These are phyloP conservation scores for Thaleichthys pacificus DNA, from an alignment of 2,797 vertebrate species.

Conservation along the genomic window DNA sequence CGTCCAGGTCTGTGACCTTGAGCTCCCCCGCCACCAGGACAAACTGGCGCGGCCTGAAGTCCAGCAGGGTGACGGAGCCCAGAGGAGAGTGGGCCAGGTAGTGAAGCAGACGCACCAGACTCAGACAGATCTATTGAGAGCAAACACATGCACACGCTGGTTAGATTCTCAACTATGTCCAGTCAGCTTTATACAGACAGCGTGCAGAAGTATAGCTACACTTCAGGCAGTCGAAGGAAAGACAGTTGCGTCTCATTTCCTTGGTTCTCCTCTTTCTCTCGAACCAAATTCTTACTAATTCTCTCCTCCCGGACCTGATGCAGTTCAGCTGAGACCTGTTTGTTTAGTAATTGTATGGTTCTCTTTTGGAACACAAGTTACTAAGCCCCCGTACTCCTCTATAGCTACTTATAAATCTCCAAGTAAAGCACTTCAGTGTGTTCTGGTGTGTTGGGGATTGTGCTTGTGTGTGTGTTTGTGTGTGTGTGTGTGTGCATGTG, in stretches of 20 bases:
- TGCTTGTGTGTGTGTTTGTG: background rate
- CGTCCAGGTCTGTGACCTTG: conserved; percentile 87
- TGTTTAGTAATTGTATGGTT: background rate
- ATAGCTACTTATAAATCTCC: background rate
- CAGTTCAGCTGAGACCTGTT: background rate
- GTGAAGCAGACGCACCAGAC: conserved; percentile 82
- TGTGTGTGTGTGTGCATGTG: conserved; percentile 16
- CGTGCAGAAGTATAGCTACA: too few relatives aligned
- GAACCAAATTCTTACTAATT: background rate
- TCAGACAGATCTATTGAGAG: conserved; percentile 81
- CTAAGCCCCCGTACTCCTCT: background rate
- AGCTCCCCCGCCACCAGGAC: conserved; percentile 85
- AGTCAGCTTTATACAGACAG: too few relatives aligned
- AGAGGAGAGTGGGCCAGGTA: conserved; percentile 87
- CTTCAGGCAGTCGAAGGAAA: background rate
- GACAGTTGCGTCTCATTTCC: background rate
- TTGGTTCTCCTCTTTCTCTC: background rate
- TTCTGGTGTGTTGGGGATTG: background rate
- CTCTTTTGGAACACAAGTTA: background rate
- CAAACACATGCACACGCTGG: background rate
- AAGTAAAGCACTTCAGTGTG: background rate
- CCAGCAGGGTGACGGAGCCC: conserved; percentile 85
- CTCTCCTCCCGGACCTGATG: background rate
- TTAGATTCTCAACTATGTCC: too few relatives aligned
- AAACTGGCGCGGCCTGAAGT: conserved; percentile 91